Percentiles rank a stretch among this genome's conserved stretches.
These are phyloP conservation scores for Agrochola circellaris DNA, from an alignment of 2,888 invertebrate genomes.

Conservation along the genomic window DNA sequence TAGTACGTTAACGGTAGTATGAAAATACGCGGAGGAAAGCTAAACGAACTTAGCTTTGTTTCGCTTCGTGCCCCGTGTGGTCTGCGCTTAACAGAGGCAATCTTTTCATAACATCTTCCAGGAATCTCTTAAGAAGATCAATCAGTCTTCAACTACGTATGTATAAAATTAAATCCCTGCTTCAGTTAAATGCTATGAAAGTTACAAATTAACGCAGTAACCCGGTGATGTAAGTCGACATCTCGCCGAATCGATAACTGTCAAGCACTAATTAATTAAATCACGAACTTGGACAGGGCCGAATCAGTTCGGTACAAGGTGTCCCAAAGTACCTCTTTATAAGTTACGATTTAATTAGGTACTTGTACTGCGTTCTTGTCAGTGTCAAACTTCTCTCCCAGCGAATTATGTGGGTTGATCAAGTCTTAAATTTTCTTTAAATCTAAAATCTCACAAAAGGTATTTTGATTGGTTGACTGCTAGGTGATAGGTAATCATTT, in stretches of 20 bases:
- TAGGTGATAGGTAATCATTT: neutral
- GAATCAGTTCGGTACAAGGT: slow-evolving; percentile 16
- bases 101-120: too few species aligned
- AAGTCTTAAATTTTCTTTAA: neutral
- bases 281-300: slow-evolving; percentile 59
- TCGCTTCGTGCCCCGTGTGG: too few species aligned
- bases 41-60: too few species aligned
- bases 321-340: neutral
- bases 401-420: neutral
- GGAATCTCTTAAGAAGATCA: neutral
- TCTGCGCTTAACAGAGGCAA: too few species aligned
- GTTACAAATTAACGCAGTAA: slow-evolving; percentile 40
- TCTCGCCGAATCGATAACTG: slow-evolving; percentile 62
- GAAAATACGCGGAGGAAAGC: too few species aligned
- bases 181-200: slow-evolving; percentile 35
- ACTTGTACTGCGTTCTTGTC: neutral
- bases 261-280: slow-evolving; percentile 70
- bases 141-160: neutral
- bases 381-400: neutral
- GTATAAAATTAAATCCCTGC: slow-evolving; percentile 8
- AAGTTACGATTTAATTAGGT: neutral
- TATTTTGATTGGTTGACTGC: too few species aligned
- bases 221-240: slow-evolving; percentile 36
- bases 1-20: too few species aligned
- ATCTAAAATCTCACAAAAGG: too few species aligned